Evolutionary conservation across 2,113 vertebrate genomes (phyloP).

Genomic region (Laticauda laticaudata): DNA sequence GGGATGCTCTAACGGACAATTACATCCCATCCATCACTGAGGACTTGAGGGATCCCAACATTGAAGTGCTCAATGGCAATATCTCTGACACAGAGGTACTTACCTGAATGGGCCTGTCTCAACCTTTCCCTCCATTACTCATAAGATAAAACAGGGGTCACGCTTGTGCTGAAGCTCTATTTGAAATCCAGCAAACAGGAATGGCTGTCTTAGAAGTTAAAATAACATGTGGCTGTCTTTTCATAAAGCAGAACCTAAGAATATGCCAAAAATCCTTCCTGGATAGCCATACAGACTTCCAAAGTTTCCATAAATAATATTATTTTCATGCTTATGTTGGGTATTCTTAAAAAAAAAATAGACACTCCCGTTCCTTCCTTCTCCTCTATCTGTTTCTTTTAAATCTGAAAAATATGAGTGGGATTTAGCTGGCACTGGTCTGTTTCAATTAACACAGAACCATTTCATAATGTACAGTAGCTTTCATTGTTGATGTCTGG

Average conservation of each 20-base stretch:
- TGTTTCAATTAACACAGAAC: background rate
- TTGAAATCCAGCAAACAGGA: background rate
- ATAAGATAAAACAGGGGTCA: background rate
- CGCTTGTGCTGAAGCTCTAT: background rate
- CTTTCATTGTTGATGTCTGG: background rate
- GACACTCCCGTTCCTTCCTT: background rate
- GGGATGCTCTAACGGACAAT: constrained; percentile 94
- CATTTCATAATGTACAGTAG: background rate
- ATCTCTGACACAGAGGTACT: constrained; percentile 85
- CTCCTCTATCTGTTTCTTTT: background rate
- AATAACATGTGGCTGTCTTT: background rate
- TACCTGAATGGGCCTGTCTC: background rate
- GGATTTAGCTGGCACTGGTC: background rate
- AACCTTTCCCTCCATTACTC: background rate
- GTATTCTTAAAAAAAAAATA: background rate
- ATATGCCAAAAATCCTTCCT: background rate
- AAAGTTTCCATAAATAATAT: background rate
- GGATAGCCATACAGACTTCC: background rate
- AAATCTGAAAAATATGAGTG: background rate
- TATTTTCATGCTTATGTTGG: background rate
- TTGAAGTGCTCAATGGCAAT: constrained; percentile 85
- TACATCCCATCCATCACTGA: constrained; percentile 80
- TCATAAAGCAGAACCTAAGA: background rate
- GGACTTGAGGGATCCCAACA: constrained; percentile 80
- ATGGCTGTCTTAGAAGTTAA: background rate